Evolutionary conservation across 2,888 invertebrate species (phyloP).

Genomic region (Nemotelus nigrinus): DNA sequence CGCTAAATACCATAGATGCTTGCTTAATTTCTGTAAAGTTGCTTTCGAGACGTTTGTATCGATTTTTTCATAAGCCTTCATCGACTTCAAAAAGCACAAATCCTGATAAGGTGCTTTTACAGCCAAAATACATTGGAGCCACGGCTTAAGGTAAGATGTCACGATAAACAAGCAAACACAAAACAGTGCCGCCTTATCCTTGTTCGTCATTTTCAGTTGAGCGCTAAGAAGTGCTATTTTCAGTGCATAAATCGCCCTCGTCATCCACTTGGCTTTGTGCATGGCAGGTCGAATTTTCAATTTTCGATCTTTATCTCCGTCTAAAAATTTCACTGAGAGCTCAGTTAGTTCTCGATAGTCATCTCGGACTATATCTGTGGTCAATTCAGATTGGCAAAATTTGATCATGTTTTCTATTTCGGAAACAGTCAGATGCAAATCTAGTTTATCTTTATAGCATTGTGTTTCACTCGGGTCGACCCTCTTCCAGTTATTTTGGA

Average conservation of each 20-base stretch:
- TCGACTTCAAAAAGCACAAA: constrained; percentile 47
- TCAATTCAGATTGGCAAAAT: too few relatives aligned
- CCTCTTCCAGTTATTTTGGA: background rate
- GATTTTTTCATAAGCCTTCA: constrained; percentile 49
- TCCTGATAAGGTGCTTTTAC: constrained; percentile 53
- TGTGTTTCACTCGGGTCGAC: constrained; percentile 25
- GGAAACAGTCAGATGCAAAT: background rate
- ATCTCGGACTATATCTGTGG: too few relatives aligned
- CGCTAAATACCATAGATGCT: constrained; percentile 52
- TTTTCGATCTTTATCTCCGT: constrained; percentile 43
- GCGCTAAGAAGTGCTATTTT: constrained; percentile 51
- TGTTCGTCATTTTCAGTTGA: constrained; percentile 44
- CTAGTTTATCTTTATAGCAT: too few relatives aligned
- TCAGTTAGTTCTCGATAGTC: too few relatives aligned
- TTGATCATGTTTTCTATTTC: background rate
- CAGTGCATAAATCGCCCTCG: constrained; percentile 54
- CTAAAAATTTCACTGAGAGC: too few relatives aligned
- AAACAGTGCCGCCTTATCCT: constrained; percentile 49
- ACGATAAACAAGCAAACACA: constrained; percentile 52
- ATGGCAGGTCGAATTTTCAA: constrained; percentile 49
- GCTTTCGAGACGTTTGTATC: constrained; percentile 52
- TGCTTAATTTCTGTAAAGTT: constrained; percentile 50
- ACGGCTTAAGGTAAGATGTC: constrained; percentile 55
- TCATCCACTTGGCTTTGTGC: constrained; percentile 55
- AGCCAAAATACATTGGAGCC: constrained; percentile 53